Percentiles rank a stretch among this genome's conserved stretches.
Conservation (phyloP, 2,797 vertebrate species). For the Nyctalus aviator region DNA sequence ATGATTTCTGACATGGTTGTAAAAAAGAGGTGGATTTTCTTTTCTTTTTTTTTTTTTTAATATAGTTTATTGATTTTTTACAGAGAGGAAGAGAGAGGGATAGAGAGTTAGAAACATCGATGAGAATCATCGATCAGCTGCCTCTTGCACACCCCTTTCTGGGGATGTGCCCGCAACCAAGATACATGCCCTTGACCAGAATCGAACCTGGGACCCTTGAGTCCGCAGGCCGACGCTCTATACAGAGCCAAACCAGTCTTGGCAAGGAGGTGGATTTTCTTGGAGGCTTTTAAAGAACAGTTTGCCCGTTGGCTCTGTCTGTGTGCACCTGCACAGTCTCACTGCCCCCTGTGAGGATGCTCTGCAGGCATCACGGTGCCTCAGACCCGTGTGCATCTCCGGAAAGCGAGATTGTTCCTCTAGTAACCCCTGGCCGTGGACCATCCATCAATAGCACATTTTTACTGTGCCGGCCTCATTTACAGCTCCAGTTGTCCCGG, state of each 20-base stretch:
- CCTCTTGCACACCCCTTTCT: no score
- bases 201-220: no score
- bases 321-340: rapidly evolving
- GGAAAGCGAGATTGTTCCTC: rapidly evolving
- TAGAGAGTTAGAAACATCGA: no score
- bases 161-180: no score
- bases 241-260: no score
- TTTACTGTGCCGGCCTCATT: no score
- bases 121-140: no score
- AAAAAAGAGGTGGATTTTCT: background rate
- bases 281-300: background rate
- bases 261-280: background rate
- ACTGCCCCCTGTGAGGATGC: rapidly evolving
- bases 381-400: rapidly evolving
- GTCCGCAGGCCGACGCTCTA: no score
- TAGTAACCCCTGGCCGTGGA: rapidly evolving
- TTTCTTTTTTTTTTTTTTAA: no score
- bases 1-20: background rate
- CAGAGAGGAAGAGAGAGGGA: no score
- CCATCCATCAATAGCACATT: rapidly evolving
- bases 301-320: background rate
- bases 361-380: rapidly evolving
- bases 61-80: no score
- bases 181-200: no score
- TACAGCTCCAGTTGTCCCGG: background rate